Percentiles rank a stretch among this genome's conserved stretches.
These are phyloP conservation scores for Idaea straminata DNA, from an alignment of 2,888 invertebrate species.

Conservation along the genomic window DNA sequence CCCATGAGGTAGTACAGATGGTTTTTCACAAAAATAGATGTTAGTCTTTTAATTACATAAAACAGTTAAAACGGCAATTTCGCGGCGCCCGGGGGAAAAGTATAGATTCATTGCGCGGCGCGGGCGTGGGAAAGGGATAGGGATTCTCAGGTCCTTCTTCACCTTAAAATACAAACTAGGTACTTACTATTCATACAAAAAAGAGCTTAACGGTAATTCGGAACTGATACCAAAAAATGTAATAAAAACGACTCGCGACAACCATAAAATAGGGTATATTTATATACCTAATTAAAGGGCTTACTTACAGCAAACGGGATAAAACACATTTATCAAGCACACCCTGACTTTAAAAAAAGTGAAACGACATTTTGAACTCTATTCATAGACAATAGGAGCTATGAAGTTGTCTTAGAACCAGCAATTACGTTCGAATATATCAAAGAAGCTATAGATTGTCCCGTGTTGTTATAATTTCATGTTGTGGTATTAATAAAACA, in stretches of 20 bases:
- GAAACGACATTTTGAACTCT: neutral
- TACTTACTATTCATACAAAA: neutral
- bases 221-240: slow-evolving; percentile 5
- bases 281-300: slow-evolving; percentile 30
- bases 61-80: too few relatives aligned
- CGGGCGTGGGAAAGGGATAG: too few relatives aligned
- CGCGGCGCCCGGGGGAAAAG: too few relatives aligned
- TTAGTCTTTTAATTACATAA: too few relatives aligned
- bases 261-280: slow-evolving; percentile 12
- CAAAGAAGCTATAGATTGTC: slow-evolving; percentile 37
- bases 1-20: too few relatives aligned
- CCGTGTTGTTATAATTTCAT: slow-evolving; percentile 47
- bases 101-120: too few relatives aligned
- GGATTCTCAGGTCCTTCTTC: too few relatives aligned
- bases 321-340: slow-evolving; percentile 33
- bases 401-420: slow-evolving; percentile 8
- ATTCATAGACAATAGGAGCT: slow-evolving; percentile 6
- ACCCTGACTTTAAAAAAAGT: slow-evolving; percentile 16
- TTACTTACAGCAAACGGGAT: slow-evolving; percentile 32
- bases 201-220: slow-evolving; percentile 3
- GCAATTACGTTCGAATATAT: slow-evolving; percentile 34
- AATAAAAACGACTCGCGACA: neutral
- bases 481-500: slow-evolving; percentile 49
- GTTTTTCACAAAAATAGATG: too few relatives aligned
- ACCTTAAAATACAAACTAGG: neutral